phyloP scores from a whole-genome alignment of 2,797 vertebrate genomes.

The Ceryle rudis region DNA sequence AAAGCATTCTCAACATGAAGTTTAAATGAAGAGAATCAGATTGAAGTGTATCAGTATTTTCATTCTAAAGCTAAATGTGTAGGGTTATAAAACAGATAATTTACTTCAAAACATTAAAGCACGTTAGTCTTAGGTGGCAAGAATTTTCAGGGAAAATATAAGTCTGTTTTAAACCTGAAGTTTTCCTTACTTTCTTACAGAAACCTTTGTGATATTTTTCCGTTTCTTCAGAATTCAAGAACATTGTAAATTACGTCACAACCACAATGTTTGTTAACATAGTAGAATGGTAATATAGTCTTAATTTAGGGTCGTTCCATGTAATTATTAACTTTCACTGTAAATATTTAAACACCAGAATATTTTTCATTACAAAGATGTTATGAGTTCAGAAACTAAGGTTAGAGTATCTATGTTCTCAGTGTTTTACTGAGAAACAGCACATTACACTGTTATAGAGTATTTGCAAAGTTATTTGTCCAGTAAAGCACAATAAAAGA shows the following conservation, averaged over 20 bases:
- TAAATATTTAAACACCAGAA: neutral
- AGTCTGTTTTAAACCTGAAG: neutral
- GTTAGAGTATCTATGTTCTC: neutral
- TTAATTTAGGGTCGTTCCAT: neutral
- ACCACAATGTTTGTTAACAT: neutral
- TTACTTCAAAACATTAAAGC: neutral
- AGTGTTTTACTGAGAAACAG: neutral
- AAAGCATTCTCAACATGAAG: neutral
- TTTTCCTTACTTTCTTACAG: neutral
- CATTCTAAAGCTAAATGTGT: neutral
- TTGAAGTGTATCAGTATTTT: neutral
- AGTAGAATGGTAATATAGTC: neutral
- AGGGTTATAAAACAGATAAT: neutral
- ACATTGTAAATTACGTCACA: neutral
- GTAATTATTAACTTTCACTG: neutral
- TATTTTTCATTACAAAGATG: neutral
- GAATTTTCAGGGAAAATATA: neutral
- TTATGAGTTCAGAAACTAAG: neutral
- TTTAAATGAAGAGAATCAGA: neutral
- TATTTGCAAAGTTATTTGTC: neutral
- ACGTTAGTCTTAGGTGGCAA: neutral
- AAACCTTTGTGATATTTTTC: neutral
- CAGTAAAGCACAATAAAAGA: neutral
- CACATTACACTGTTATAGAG: neutral
- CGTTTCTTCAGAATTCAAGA: neutral